These are phyloP conservation scores for Nicator chloris DNA, from an alignment of 2,113 vertebrate genomes.

Conservation along the genomic window DNA sequence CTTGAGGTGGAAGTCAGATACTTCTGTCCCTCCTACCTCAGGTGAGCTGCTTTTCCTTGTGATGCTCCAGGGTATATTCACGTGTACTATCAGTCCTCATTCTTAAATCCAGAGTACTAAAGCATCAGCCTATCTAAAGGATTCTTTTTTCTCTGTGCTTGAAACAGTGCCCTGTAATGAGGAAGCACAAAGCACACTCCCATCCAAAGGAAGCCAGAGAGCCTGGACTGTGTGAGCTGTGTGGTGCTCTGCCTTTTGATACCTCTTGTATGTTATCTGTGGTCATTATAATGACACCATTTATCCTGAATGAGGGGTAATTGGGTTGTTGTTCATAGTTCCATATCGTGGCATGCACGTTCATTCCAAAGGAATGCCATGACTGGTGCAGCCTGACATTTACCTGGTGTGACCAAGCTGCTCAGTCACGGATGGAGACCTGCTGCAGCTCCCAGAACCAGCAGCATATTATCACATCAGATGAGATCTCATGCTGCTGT, in stretches of 20 bases:
- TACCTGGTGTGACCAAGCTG: not conserved
- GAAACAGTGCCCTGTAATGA: not conserved
- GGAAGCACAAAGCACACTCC: not conserved
- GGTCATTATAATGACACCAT: not conserved
- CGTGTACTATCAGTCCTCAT: not conserved
- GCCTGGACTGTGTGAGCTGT: not conserved
- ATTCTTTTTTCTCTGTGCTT: not conserved
- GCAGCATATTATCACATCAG: not conserved
- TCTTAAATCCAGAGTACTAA: not conserved
- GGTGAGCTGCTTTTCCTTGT: not conserved
- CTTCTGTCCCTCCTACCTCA: not conserved
- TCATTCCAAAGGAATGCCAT: not conserved
- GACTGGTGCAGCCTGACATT: not conserved
- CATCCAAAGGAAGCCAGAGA: not conserved
- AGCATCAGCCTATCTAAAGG: not conserved
- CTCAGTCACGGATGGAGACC: not conserved
- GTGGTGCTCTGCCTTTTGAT: not conserved
- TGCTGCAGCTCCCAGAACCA: not conserved
- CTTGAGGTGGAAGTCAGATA: accelerated
- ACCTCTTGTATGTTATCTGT: not conserved
- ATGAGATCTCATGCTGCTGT: not conserved
- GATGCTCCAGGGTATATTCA: not conserved
- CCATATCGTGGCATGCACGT: not conserved
- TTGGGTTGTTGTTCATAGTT: not conserved
- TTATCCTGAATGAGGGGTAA: not conserved